phyloP scores from a whole-genome alignment of 2,113 vertebrate genomes.

The Calyptomena viridis region DNA sequence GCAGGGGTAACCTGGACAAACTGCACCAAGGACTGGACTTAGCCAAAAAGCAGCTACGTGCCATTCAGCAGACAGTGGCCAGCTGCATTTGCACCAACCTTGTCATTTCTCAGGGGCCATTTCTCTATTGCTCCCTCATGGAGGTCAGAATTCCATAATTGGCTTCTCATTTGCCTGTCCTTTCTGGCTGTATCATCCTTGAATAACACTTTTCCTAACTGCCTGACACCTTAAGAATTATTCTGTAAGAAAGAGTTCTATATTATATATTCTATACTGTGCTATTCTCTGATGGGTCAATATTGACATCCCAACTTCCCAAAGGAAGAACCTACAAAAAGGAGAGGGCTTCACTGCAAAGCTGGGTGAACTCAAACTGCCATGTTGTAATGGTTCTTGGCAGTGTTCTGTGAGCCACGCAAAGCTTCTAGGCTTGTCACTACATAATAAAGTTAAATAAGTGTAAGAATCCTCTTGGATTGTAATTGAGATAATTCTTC shows the following conservation, averaged over 20 bases:
- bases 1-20: constrained; percentile 87
- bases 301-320: neutral
- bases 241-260: neutral
- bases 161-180: neutral
- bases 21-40: constrained; percentile 87
- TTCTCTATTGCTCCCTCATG: constrained; percentile 95
- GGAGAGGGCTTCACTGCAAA: neutral
- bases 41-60: constrained; percentile 90
- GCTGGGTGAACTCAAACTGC: neutral
- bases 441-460: neutral
- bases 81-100: constrained; percentile 97
- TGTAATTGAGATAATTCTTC: neutral
- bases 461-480: neutral
- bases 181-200: neutral
- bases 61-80: constrained; percentile 92
- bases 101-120: constrained; percentile 94
- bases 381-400: neutral
- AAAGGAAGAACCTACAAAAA: neutral
- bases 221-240: neutral
- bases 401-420: neutral
- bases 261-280: no score
- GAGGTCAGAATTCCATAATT: constrained; percentile 77
- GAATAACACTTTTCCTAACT: neutral
- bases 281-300: neutral
- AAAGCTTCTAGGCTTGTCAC: neutral